Evolutionary conservation across 37 sponge, comb jelly and placozoan genomes (phyloP).

Genomic region (Hexactinellida sp.): DNA sequence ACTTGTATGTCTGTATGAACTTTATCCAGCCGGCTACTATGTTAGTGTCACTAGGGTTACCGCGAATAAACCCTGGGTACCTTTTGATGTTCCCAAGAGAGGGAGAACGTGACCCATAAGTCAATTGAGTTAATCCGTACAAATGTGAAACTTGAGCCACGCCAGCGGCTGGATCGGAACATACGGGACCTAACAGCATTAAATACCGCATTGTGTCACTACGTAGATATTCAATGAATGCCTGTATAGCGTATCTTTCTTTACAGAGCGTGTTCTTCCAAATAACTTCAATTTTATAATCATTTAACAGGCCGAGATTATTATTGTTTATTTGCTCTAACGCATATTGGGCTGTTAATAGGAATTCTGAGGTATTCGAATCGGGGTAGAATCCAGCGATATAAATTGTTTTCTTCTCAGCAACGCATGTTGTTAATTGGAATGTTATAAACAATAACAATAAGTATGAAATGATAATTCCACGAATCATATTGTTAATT

Average conservation of each 20-base stretch:
- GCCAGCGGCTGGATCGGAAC: not conserved
- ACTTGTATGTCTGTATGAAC: not conserved
- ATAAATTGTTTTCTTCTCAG: not conserved
- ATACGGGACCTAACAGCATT: not conserved
- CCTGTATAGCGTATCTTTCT: not conserved
- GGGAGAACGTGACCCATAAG: not conserved
- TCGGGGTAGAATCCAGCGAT: constrained; percentile 1
- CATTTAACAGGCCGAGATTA: not conserved
- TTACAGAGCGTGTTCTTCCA: not conserved
- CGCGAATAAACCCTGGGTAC: not conserved
- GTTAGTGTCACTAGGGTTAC: not conserved
- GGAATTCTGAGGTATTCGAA: not conserved
- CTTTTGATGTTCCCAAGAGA: not conserved
- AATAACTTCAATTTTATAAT: not conserved
- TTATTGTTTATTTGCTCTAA: not conserved
- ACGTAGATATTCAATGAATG: not conserved
- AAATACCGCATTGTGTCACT: not conserved
- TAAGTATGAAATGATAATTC: too few species aligned
- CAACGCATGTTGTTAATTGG: not conserved
- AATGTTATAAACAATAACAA: too few species aligned
- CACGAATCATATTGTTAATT: too few species aligned
- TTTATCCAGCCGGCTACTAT: not conserved
- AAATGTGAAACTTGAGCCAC: not conserved
- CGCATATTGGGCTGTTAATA: not conserved
- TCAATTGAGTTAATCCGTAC: not conserved